Evolutionary conservation across 2,888 invertebrate species (phyloP), one percentile per base, ranked within the genome.

Genomic region (Machimus atricapillus): DNA sequence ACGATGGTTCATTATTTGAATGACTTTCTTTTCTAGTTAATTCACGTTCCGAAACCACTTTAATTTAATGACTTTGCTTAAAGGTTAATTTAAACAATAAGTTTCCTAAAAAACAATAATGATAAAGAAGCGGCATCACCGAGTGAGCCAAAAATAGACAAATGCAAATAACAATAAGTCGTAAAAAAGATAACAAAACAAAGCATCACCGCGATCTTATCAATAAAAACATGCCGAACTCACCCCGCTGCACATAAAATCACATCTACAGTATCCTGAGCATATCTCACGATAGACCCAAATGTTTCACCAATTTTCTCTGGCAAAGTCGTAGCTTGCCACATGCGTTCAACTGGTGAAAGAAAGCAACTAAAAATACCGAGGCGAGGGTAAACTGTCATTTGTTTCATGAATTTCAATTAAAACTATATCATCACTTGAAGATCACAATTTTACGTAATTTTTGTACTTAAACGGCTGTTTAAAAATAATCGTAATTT

Each of bases 231-330:
- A 56, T 8, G 3, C 8, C 40, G 8, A 88, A 90, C 91, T 92
- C 91, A 92, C 92, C 92, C 91, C 90, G 92, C 91, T 89, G 92
- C 92, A 90, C 93, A 93, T 90, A 93, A 91, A 90, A 93, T 91
- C 88, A 90, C 90, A 90, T 92, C 91, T 89, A 93, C 91, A 74
- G 93, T 92, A 88, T 92, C 91, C 89, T 93, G 93, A 87, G 93
- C 93, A 90, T 93, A 92, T 89, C 92, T 91, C 88, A 92, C 91
- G 87, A 93, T 90, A 86, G 92, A 91, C 89, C 91, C 91, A 86
- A 93, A 90, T 86, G 93, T 92, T 89, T 89, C 90, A 90, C 93
- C 93, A 90, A 93, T 91, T 91, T 93, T 93, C 88, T 91, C 90
- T 87, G 93, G 92, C 90, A 93, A 91, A 89, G 91, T 91, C 87